Conservation (phyloP, 2,113 vertebrate species). For the Maccullochella peelii region DNA sequence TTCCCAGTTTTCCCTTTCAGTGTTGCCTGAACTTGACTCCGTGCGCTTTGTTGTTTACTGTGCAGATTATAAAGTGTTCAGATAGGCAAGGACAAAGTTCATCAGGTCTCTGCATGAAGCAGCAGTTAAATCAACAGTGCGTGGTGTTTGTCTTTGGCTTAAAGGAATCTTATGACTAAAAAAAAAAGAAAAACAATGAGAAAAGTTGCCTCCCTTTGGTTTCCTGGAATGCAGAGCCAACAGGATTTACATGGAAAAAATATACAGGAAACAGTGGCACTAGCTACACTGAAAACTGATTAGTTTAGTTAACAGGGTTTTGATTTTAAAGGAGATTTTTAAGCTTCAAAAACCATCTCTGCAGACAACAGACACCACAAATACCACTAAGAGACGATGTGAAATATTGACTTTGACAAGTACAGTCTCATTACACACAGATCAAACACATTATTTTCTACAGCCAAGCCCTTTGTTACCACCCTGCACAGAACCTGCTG, state of each 20-base stretch:
- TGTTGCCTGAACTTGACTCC: background rate
- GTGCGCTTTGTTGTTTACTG: background rate
- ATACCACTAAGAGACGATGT: background rate
- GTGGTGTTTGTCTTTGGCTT: constrained; percentile 16
- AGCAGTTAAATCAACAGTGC: constrained; percentile 5
- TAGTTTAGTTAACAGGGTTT: background rate
- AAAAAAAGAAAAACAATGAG: background rate
- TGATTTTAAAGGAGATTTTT: background rate
- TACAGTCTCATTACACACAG: background rate
- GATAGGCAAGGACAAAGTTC: constrained; percentile 36
- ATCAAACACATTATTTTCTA: constrained; percentile 18
- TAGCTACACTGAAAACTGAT: background rate
- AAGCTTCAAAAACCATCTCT: background rate
- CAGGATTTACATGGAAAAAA: background rate
- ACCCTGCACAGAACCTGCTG: background rate
- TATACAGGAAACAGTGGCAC: background rate
- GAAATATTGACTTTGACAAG: background rate
- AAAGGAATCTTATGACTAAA: background rate
- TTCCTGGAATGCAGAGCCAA: constrained; percentile 5
- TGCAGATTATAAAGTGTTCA: background rate
- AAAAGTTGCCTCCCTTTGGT: constrained; percentile 8
- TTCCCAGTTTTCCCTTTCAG: background rate
- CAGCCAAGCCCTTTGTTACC: background rate
- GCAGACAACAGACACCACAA: constrained; percentile 2
- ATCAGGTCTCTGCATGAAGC: background rate